Percentiles rank a stretch among this genome's conserved stretches.
Conservation (phyloP, 2,888 invertebrate species). For the Cerastoderma edule region DNA sequence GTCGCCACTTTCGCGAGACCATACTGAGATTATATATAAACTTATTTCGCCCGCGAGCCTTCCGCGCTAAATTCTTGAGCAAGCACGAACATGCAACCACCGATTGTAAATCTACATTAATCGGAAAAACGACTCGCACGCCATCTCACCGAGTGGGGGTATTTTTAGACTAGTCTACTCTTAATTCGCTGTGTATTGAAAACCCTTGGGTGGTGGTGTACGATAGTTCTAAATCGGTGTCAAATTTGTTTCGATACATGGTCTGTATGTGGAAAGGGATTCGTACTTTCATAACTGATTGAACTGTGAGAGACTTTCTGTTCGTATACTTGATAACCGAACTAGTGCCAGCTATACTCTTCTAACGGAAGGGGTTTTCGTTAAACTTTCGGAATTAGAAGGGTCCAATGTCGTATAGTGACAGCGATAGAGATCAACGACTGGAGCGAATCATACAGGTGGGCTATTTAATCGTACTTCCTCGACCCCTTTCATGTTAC, state of each 20-base stretch:
- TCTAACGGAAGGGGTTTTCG: no score
- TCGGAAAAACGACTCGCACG: slow-evolving; percentile 17
- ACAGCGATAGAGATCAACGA: slow-evolving; percentile 75
- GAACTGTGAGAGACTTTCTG: no score
- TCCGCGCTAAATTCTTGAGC: neutral
- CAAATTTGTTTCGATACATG: slow-evolving; percentile 20
- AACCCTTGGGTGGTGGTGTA: slow-evolving; percentile 5
- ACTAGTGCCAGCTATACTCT: no score
- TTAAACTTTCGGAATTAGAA: slow-evolving; percentile 18
- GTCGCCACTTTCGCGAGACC: no score
- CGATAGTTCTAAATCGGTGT: neutral
- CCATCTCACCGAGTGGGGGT: slow-evolving; percentile 4
- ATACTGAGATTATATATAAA: no score
- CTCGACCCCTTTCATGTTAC: no score
- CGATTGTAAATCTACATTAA: slow-evolving; percentile 23
- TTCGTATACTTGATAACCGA: no score
- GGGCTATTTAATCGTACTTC: slow-evolving; percentile 17
- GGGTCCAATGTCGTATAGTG: slow-evolving; percentile 63
- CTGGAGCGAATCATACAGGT: slow-evolving; percentile 81
- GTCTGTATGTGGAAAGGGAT: neutral
- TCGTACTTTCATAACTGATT: no score
- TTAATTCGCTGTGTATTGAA: slow-evolving; percentile 24
- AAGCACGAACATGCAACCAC: slow-evolving; percentile 6
- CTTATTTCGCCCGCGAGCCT: no score
- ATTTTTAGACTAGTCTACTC: slow-evolving; percentile 16